Percentiles rank a stretch among this genome's conserved stretches.
Evolutionary conservation across 2,888 invertebrate species (phyloP).

Genomic region (Abrostola tripartita): DNA sequence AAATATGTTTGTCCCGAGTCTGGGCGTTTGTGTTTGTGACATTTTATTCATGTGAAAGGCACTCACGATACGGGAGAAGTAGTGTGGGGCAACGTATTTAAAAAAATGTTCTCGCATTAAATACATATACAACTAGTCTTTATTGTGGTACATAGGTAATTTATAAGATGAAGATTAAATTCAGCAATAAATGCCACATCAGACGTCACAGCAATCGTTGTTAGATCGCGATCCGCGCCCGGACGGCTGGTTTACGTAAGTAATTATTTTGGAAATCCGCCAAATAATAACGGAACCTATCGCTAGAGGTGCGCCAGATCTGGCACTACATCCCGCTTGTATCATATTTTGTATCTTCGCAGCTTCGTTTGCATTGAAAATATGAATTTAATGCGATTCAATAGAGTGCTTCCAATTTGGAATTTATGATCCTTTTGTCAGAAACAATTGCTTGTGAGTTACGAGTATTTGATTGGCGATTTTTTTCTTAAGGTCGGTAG

Average conservation of each 20-base stretch:
- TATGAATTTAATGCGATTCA: slow-evolving; percentile 48
- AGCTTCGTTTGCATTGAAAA: slow-evolving; percentile 63
- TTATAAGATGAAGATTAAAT: too few species aligned
- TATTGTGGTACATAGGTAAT: too few species aligned
- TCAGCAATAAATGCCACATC: slow-evolving; percentile 59
- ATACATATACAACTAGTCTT: too few species aligned
- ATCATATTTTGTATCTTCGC: slow-evolving; percentile 56
- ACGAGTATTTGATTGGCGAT: background rate
- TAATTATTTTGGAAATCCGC: slow-evolving; percentile 85
- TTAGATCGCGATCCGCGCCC: slow-evolving; percentile 40
- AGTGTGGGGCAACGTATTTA: background rate
- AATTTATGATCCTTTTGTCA: slow-evolving; percentile 24
- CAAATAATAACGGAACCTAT: slow-evolving; percentile 79
- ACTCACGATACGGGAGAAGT: background rate
- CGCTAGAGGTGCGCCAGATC: slow-evolving; percentile 72
- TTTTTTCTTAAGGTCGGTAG: too few species aligned
- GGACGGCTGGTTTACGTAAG: slow-evolving; percentile 79
- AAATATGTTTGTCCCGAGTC: too few species aligned
- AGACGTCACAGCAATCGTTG: slow-evolving; percentile 12
- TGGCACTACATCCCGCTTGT: slow-evolving; percentile 68
- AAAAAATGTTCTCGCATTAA: too few species aligned
- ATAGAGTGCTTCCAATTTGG: slow-evolving; percentile 28
- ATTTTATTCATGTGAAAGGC: background rate
- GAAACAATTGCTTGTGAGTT: background rate
- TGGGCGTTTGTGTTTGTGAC: too few species aligned